A percentile compares a stretch with the other conserved stretches of the same genome.
These are phyloP conservation scores for Notodonta ziczac DNA, from an alignment of 2,888 invertebrate species.

Conservation along the genomic window DNA sequence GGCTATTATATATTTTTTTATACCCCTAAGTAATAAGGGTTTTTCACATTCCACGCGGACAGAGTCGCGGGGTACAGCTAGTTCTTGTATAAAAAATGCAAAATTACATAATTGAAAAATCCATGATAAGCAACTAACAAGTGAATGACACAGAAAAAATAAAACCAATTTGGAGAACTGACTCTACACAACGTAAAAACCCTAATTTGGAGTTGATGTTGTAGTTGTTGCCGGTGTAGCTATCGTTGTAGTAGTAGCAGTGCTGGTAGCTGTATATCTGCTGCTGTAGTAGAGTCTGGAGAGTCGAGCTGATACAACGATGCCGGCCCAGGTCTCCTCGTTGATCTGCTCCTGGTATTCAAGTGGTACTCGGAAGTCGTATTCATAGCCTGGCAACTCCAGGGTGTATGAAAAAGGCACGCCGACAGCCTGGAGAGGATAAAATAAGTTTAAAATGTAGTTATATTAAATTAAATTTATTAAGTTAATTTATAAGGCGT, in stretches of 20 bases:
- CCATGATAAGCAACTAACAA: no score
- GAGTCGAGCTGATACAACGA: conserved; percentile 51
- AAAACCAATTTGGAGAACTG: no score
- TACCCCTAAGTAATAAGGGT: no score
- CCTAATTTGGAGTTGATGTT: no score
- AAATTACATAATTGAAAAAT: no score
- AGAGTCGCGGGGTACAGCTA: no score
- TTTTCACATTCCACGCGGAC: no score
- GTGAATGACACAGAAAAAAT: no score
- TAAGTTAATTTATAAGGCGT: no score
- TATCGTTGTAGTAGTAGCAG: neutral
- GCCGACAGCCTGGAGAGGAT: conserved; percentile 40
- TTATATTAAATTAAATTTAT: neutral
- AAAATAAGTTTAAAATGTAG: neutral
- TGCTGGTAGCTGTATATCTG: neutral
- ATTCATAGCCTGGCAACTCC: conserved; percentile 54
- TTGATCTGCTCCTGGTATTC: conserved; percentile 57
- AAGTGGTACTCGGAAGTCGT: conserved; percentile 49
- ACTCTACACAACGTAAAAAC: no score
- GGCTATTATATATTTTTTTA: no score
- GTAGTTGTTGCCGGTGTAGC: no score
- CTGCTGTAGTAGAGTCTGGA: conserved; percentile 18
- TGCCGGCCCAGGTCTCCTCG: conserved; percentile 59
- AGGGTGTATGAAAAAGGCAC: conserved; percentile 59
- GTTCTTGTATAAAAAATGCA: neutral